Evolutionary conservation across 2,888 invertebrate species (phyloP), one percentile per base, ranked within the genome.

Genomic region (Phengaris arion): DNA sequence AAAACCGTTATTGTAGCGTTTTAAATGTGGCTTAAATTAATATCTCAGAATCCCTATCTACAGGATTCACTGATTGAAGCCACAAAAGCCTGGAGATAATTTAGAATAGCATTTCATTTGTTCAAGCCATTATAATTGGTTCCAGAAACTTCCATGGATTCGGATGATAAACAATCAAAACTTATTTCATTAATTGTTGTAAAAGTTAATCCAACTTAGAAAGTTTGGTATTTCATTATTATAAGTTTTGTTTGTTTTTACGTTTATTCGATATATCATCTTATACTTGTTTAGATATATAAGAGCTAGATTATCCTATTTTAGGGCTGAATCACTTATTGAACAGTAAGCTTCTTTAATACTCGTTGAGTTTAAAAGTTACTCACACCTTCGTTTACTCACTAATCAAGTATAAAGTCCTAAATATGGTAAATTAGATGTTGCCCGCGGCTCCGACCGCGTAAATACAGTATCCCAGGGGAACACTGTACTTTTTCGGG

Each of bases 101-200:
- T 8, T 69, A 48, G 15, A 9, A 48, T 69, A 69, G 69, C 48
- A 48, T 48, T 69, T 69, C 7, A 69, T 5, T 48, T 48, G 10
- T 48, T 48, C 46, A 8, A 48, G 15, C 22, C 48, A 48, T 69
- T 69, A 69, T 48, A 48, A 69, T n/a, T 48, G n/a, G 69, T 64
- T 12, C 64, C 12, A 64, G 64, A 64, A 45, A 64, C 64, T 64
- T 64, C 35, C 12, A 64, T 35, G 64, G 64, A 64, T 64, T 64
- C 64, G 6, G 6, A 64, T 64, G 35, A 35, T 64, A 64, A 35
- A 13, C 64, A 64, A 64, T 64, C 64, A 64, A 10, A 64, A 64
- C 64, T 64, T 64, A 64, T 64, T 64, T 64, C 64, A 64, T 64
- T 64, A 55, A 64, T 64, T 45, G 35, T 64, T 64, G 64, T 64